A percentile compares a stretch with the other conserved stretches of the same genome.
These are phyloP conservation scores for Rhadinocentrus ornatus DNA, from an alignment of 2,797 vertebrate genomes.

Conservation along the genomic window DNA sequence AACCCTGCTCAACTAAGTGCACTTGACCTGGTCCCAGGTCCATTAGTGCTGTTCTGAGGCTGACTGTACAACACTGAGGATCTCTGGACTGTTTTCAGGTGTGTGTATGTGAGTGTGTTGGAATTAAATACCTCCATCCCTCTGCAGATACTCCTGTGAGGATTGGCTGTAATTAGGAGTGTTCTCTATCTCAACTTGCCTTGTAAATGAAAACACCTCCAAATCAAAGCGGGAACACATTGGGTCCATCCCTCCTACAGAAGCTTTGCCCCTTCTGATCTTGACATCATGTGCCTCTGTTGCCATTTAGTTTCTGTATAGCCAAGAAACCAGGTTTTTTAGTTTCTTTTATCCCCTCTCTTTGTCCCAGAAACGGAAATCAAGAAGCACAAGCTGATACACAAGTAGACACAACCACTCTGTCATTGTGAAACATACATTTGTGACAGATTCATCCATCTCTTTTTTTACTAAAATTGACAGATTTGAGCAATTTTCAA, in stretches of 20 bases:
- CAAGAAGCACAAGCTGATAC: conserved; percentile 7
- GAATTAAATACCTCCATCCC: conserved; percentile 57
- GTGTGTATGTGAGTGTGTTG: conserved; percentile 17
- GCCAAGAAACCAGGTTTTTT: neutral
- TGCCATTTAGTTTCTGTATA: conserved; percentile 6
- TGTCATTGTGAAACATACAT: conserved; percentile 38
- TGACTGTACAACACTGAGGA: conserved; percentile 28
- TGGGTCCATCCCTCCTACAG: neutral
- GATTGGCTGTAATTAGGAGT: conserved; percentile 61
- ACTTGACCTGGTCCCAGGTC: conserved; percentile 58
- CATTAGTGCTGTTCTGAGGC: conserved; percentile 53
- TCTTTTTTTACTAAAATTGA: conserved; percentile 39
- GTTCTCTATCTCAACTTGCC: conserved; percentile 50
- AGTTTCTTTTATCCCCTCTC: neutral
- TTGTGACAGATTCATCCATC: conserved; percentile 30
- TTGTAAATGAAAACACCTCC: conserved; percentile 64
- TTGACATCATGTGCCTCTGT: conserved; percentile 28
- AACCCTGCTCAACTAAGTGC: conserved; percentile 49
- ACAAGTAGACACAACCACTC: conserved; percentile 7
- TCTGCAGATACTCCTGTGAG: conserved; percentile 56
- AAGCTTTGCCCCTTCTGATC: conserved; percentile 33
- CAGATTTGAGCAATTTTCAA: conserved; percentile 37
- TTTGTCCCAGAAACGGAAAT: conserved; percentile 7
- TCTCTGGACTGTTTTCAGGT: conserved; percentile 47
- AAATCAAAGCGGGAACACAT: conserved; percentile 53